Conservation (phyloP, 2,888 invertebrate species). For the Lypha dubia region DNA sequence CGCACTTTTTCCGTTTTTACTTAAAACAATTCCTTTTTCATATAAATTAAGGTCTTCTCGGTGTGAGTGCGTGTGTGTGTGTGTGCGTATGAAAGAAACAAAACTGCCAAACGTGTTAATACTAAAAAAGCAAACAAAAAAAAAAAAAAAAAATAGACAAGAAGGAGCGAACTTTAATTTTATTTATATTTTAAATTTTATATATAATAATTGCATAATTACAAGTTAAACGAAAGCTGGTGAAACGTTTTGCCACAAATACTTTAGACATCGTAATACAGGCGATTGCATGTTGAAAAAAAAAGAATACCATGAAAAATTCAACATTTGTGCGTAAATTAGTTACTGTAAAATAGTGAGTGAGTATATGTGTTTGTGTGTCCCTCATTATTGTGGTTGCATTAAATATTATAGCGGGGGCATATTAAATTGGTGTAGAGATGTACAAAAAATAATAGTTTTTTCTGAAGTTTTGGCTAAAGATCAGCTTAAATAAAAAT, state of each 20-base stretch:
- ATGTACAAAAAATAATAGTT: background rate
- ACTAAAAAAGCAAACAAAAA: too few species aligned
- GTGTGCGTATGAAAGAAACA: conserved; percentile 26
- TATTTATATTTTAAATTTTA: conserved; percentile 79
- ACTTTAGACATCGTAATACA: conserved; percentile 1
- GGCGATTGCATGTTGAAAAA: background rate
- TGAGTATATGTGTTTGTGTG: conserved; percentile 18
- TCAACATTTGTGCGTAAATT: conserved; percentile 65
- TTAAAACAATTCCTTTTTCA: conserved; percentile 35
- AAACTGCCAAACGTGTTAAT: conserved; percentile 36
- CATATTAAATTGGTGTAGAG: conserved; percentile 5
- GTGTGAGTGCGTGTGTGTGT: too few species aligned
- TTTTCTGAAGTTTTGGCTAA: background rate
- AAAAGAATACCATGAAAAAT: conserved; percentile 14
- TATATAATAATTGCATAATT: conserved; percentile 79
- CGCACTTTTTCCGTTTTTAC: conserved; percentile 65
- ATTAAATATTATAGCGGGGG: background rate
- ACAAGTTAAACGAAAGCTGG: conserved; percentile 64
- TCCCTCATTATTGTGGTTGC: background rate
- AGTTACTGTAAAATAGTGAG: conserved; percentile 51
- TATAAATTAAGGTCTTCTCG: conserved; percentile 69
- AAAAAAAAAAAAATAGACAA: conserved; percentile 20
- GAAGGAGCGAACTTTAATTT: conserved; percentile 74
- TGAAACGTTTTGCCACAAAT: conserved; percentile 47
- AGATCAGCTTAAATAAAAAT: background rate